These are phyloP conservation scores for Gopherus evgoodei DNA, from an alignment of 2,113 vertebrate species.

Conservation along the genomic window DNA sequence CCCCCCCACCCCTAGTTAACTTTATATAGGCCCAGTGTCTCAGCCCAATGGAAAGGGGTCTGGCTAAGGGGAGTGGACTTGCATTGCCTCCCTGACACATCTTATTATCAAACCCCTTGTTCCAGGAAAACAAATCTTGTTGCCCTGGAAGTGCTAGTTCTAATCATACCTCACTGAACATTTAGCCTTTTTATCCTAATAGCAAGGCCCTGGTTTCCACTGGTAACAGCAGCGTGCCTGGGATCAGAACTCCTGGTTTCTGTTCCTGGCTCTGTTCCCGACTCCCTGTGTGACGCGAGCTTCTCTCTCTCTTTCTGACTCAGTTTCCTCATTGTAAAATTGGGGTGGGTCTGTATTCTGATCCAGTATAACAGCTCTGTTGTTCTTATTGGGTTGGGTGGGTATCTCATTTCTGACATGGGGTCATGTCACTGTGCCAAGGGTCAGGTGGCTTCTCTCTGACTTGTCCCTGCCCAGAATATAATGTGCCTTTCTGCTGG, in stretches of 20 bases:
- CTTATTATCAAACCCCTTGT: not conserved
- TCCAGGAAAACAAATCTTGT: not conserved
- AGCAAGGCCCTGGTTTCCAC: not conserved
- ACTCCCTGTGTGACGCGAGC: not conserved
- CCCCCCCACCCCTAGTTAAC: not conserved
- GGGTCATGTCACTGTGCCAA: not conserved
- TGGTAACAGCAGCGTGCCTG: not conserved
- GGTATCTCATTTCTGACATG: not conserved
- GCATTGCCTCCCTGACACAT: not conserved
- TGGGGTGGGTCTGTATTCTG: not conserved
- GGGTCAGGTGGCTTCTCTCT: not conserved
- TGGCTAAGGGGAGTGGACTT: not conserved
- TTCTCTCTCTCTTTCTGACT: too few species aligned
- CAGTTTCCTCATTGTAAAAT: not conserved
- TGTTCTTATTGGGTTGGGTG: not conserved
- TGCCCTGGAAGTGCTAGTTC: not conserved
- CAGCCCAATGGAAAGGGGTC: not conserved
- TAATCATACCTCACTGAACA: not conserved
- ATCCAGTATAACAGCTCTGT: not conserved
- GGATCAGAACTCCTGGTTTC: not conserved
- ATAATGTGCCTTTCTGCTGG: fast-evolving
- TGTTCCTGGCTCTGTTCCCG: not conserved
- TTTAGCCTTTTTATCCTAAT: not conserved
- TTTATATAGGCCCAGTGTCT: not conserved
- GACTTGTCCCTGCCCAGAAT: not conserved